These are phyloP conservation scores for Neofelis nebulosa DNA, from an alignment of 2,113 vertebrate species.

Conservation along the genomic window DNA sequence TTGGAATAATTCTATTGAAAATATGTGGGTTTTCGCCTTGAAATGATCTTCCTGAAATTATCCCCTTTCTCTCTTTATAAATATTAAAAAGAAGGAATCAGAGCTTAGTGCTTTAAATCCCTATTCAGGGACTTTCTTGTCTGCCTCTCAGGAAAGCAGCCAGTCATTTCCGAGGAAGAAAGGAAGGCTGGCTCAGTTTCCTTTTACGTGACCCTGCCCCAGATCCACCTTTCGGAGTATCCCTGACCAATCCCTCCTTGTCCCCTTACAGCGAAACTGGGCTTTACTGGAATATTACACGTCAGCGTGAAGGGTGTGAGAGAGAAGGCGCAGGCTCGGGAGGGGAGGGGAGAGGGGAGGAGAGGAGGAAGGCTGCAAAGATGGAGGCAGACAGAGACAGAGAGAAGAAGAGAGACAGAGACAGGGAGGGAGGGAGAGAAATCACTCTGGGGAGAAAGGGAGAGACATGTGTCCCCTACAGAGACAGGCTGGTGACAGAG, in stretches of 20 bases:
- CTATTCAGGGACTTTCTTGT: constrained; percentile 70
- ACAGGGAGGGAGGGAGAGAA: not conserved
- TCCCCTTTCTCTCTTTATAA: constrained; percentile 80
- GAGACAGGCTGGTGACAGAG: not conserved
- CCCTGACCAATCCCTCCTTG: not conserved
- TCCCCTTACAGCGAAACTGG: not conserved
- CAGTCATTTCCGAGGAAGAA: constrained; percentile 46
- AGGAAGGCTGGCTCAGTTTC: not conserved
- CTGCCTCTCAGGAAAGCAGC: constrained; percentile 69
- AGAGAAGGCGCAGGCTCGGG: not conserved
- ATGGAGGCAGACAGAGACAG: not conserved
- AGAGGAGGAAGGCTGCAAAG: not conserved
- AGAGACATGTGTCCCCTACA: not conserved
- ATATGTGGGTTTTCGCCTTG: constrained; percentile 80
- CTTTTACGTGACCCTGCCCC: not conserved
- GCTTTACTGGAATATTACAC: not conserved
- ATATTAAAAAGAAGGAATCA: constrained; percentile 79
- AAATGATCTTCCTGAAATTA: constrained; percentile 80
- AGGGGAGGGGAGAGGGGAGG: not conserved
- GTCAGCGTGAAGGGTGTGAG: not conserved
- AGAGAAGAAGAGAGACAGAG: not conserved
- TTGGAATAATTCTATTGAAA: constrained; percentile 80
- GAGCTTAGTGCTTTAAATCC: constrained; percentile 77
- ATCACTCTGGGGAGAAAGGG: not conserved
- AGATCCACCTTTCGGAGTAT: not conserved